Evolutionary conservation across 2,888 invertebrate genomes (phyloP), one percentile per base, ranked within the genome.

Genomic region (Patella caerulea): DNA sequence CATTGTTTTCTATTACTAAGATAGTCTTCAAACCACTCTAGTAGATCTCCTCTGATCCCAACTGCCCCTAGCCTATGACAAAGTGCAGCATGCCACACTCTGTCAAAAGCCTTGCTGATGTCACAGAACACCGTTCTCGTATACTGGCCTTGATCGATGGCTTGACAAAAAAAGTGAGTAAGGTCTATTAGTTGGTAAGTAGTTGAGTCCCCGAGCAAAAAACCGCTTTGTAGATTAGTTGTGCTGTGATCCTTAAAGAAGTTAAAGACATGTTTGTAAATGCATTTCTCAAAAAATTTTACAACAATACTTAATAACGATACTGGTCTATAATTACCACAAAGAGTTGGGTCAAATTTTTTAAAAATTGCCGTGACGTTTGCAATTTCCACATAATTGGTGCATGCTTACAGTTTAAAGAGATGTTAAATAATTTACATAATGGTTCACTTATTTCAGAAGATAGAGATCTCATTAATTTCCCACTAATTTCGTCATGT

Each of bases 1-100:
- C 15, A 19, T 65, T 65, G 65, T 15, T 45, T 45, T 45, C 45
- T 45, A 45, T 45, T 45, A 65, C 65, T n/a, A n/a, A 11, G 65
- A 15, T 65, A 65, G 4, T 65, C 65, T 65, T 65, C n/a, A 65
- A 65, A 65, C 65, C 65, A 65, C 65, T 65, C n/a, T n/a, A 65
- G 65, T 19, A 65, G 19, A 65, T 65, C 19, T 65, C 65, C 65
- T n/a, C 65, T 65, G 65, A 65, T 65, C 9, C 65, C 65, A 19
- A 19, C 65, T 19, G 65, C 65, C 65, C 19, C n/a, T n/a, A 65
- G 15, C 65, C 19, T 65, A 19, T 65, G 65, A 65, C 65, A 65
- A 19, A 65, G 65, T 65, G 65, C 65, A 65, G 65, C 65, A 65
- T 65, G 65, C 65, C 65, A 65, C 65, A 65, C 45, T 45, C 45